A percentile compares a stretch with the other conserved stretches of the same genome.
phyloP scores from a whole-genome alignment of 1,140 invertebrate species.

The Zaprionus nigranus region DNA sequence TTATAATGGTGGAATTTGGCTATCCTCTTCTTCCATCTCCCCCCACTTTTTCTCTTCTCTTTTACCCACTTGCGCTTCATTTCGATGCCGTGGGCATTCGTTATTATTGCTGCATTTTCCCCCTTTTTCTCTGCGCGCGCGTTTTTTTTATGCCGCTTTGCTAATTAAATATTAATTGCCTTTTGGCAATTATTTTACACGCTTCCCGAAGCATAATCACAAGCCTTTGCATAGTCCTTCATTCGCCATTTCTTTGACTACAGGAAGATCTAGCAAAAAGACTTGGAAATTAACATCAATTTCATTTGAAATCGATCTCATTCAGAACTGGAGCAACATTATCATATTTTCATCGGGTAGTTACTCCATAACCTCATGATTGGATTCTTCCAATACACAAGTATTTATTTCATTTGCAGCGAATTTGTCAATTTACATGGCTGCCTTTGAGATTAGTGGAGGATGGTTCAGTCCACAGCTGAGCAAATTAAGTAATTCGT shows the following conservation, averaged over 20 bases:
- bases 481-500: slow-evolving; percentile 69
- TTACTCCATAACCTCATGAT: not conserved
- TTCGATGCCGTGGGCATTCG: slow-evolving; percentile 34
- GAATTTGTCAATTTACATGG: slow-evolving; percentile 10
- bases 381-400: not conserved
- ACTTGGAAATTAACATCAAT: not conserved
- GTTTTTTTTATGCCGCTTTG: slow-evolving; percentile 41
- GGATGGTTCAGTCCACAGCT: not conserved
- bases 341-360: not conserved
- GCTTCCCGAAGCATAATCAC: slow-evolving; percentile 19
- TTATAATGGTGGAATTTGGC: slow-evolving; percentile 44
- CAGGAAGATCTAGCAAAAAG: not conserved
- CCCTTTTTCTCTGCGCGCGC: slow-evolving; percentile 29
- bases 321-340: not conserved
- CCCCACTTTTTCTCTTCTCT: slow-evolving; percentile 3
- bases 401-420: not conserved
- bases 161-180: slow-evolving; percentile 72
- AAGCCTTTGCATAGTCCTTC: not conserved
- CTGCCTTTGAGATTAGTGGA: not conserved
- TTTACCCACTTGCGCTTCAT: slow-evolving; percentile 55
- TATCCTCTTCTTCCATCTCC: slow-evolving; percentile 33
- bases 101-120: slow-evolving; percentile 42
- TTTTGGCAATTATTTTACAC: slow-evolving; percentile 45
- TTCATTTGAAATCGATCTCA: not conserved
- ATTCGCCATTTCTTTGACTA: not conserved